Base-by-base conservation (phyloP, 2,797 vertebrate species). In the Eleutherodactylus coqui region DNA sequence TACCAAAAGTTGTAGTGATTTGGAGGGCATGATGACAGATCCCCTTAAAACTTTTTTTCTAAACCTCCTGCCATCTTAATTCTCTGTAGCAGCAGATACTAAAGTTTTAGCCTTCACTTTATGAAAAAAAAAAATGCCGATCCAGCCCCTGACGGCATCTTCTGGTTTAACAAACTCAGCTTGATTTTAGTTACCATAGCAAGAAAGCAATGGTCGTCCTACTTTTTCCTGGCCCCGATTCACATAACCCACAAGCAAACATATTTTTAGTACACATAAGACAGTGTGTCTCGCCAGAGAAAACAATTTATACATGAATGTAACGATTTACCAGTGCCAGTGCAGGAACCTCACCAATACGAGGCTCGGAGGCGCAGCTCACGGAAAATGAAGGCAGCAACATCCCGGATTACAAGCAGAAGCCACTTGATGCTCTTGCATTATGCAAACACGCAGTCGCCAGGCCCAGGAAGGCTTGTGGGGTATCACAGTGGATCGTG, bases 251-350 rank as follows among this genome's bases (percentile, higher is more conserved):
- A 90, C 92, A 92, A 91, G 91, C 92, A 93, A 93, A 93, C 92
- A 92, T 91, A 92, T 90, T 93, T 92, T 87, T 51, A 70, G 92
- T 89, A 92, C 92, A 93, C 93, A 93, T 92, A 93, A 93, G 92
- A 93, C 92, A 92, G 92, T 92, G 90, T 92, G 93, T 91, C 92
- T 92, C 86, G 92, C 93, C 93, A 93, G 92, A 91, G 91, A 91
- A 93, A 93, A 92, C 92, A 92, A 91, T 91, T 93, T 92, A 89
- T 91, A 93, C 92, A 93, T 93, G 92, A 93, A 92, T 92, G 92
- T 92, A 92, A 92, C 90, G 89, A 92, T 93, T 93, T 93, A 93
- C 91, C 90, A 89, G 89, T 93, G 93, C 93, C 93, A 93, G 91
- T 91, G 90, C 84, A 91, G 89, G 90, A 85, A 88, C 88, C 90